These are phyloP conservation scores for Phataginus tricuspis DNA, from an alignment of 2,797 vertebrate species.

Conservation along the genomic window DNA sequence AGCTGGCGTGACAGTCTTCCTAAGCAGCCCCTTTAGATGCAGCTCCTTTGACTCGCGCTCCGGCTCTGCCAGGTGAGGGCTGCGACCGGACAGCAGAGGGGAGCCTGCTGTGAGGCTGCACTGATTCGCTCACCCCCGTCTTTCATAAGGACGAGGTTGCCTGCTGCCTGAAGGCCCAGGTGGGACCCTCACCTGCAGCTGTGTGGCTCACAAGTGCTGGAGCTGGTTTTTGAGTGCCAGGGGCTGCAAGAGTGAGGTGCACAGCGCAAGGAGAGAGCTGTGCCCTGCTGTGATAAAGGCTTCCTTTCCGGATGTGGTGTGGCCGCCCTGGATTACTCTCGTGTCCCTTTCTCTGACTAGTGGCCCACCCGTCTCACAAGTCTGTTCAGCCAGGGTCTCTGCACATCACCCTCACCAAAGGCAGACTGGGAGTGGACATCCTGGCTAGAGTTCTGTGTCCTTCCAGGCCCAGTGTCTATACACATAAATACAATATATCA, in stretches of 20 bases:
- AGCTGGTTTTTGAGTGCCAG: background rate
- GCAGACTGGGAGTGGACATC: background rate
- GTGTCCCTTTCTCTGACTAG: background rate
- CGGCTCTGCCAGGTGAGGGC: fast-evolving
- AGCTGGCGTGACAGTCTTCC: too few species aligned
- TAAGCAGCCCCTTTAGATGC: fast-evolving
- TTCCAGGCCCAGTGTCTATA: background rate
- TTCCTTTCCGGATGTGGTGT: background rate
- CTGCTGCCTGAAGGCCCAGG: background rate
- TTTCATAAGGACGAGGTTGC: background rate
- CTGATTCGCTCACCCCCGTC: background rate
- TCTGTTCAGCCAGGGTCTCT: too few species aligned
- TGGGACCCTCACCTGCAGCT: background rate
- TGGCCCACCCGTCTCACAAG: too few species aligned
- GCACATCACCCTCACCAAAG: fast-evolving
- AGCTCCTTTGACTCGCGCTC: background rate
- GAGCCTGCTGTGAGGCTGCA: background rate
- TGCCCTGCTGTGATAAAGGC: fast-evolving
- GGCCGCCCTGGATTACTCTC: background rate
- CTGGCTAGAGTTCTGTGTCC: background rate
- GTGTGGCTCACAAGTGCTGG: fast-evolving
- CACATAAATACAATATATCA: background rate
- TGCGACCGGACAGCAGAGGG: background rate
- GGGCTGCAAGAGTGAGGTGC: background rate
- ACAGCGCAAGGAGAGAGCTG: fast-evolving